Conservation (phyloP, 2,888 invertebrate genomes). For the Elegia similella region DNA sequence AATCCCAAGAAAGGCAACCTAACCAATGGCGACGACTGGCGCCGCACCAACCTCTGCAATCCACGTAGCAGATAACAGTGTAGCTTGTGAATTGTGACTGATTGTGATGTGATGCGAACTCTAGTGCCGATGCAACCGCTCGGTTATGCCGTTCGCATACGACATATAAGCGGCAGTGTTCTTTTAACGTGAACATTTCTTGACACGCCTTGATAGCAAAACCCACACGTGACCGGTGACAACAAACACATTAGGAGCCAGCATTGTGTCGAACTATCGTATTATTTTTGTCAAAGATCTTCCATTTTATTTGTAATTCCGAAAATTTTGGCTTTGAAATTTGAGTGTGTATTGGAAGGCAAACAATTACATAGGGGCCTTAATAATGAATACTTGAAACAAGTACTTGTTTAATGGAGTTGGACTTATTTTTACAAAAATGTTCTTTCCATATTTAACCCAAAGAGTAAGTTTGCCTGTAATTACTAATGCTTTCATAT, state of each 20-base stretch:
- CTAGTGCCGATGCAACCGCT: not conserved
- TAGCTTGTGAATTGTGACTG: slow-evolving; percentile 5
- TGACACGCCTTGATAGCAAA: too few species aligned
- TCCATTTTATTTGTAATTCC: too few species aligned
- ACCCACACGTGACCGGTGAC: too few species aligned
- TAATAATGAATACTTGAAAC: not conserved
- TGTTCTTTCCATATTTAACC: not conserved
- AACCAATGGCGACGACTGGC: slow-evolving; percentile 71
- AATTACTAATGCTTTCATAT: not conserved
- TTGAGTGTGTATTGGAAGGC: not conserved
- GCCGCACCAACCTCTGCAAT: slow-evolving; percentile 60
- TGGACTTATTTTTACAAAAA: too few species aligned
- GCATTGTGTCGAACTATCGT: too few species aligned
- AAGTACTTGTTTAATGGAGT: too few species aligned
- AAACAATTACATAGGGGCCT: not conserved
- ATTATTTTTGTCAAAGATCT: too few species aligned
- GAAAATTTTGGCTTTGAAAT: too few species aligned
- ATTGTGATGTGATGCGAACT: not conserved
- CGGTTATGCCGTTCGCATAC: too few species aligned
- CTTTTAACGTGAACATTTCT: too few species aligned
- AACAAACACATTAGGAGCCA: too few species aligned
- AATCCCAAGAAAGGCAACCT: slow-evolving; percentile 47
- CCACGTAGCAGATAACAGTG: slow-evolving; percentile 46
- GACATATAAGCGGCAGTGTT: too few species aligned
- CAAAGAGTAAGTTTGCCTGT: not conserved